Evolutionary conservation across 2,888 invertebrate genomes (phyloP), one percentile per base, ranked within the genome.

Genomic region (Eucera pruinosa): DNA sequence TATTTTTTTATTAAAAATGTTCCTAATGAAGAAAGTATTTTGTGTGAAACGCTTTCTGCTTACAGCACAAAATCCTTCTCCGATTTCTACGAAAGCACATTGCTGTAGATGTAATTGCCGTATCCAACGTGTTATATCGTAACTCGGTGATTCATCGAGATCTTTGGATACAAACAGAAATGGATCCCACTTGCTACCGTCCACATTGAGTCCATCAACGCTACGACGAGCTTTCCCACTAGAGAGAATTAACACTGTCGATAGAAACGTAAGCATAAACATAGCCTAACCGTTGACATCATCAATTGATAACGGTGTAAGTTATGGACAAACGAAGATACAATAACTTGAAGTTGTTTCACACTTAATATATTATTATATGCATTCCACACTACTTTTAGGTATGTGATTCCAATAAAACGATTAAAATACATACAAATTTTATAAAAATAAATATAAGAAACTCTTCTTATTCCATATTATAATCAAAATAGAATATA

Each of bases 11-110:
- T 25, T n/a, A 18, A 2, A 7, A 18, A 36, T 62, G 0, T 13
- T 30, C 23, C 11, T 6, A 13, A 18, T 5, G 20, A 50, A 50
- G 20, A 27, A 41, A 52, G 39, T 41, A 39, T 64, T 27, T 27
- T 52, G 18, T 15, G 15, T 13, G 48, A 58, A 9, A n/a, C 15
- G 2, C 13, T 15, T 41, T 45, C 66, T 64, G 84, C 89, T 88
- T 85, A 93, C 93, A 55, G 92, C 92, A 83, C 92, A 93, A 87
- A 91, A 93, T 80, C 91, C 90, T 79, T 93, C 91, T 20, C 93
- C 93, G 66, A 93, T 91, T 82, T 93, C 93, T 15, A 93, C 92
- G 67, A 93, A 89, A 36, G 90, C 92, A 74, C 93, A 93, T 45
- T 92, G 92, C 85, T 93, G 93, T 39, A 93, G 86, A 83, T 93